These are phyloP conservation scores for Serinus canaria DNA, from an alignment of 2,113 vertebrate genomes.

Conservation along the genomic window DNA sequence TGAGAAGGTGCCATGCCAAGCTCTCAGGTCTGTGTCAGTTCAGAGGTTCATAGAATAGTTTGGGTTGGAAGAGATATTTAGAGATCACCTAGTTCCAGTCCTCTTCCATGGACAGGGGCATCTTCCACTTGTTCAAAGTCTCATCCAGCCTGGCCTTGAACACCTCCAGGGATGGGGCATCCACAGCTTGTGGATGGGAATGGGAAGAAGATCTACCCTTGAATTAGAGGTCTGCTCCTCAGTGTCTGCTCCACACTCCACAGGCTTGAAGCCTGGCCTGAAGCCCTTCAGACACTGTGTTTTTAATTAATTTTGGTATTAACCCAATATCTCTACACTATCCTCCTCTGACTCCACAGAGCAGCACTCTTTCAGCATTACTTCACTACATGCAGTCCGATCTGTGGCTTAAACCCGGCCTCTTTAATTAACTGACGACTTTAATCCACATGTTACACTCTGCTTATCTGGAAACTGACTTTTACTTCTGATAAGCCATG, in stretches of 20 bases:
- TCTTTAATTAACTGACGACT: slow-evolving; percentile 10
- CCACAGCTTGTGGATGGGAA: neutral
- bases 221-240: neutral
- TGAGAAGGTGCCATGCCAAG: neutral
- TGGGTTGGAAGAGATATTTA: neutral
- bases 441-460: neutral
- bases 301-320: slow-evolving; percentile 14
- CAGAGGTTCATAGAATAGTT: neutral
- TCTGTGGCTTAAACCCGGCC: neutral
- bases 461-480: slow-evolving; percentile 8
- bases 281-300: neutral
- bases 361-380: neutral
- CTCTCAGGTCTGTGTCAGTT: neutral
- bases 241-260: neutral
- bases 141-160: neutral
- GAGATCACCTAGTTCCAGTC: neutral
- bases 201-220: neutral
- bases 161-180: neutral
- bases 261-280: neutral
- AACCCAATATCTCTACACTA: neutral
- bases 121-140: neutral
- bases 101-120: neutral
- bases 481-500: neutral
- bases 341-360: neutral
- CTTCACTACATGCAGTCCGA: neutral